A percentile compares a stretch with the other conserved stretches of the same genome.
Evolutionary conservation across 2,797 vertebrate species (phyloP).

Genomic region (Halcyon badia): DNA sequence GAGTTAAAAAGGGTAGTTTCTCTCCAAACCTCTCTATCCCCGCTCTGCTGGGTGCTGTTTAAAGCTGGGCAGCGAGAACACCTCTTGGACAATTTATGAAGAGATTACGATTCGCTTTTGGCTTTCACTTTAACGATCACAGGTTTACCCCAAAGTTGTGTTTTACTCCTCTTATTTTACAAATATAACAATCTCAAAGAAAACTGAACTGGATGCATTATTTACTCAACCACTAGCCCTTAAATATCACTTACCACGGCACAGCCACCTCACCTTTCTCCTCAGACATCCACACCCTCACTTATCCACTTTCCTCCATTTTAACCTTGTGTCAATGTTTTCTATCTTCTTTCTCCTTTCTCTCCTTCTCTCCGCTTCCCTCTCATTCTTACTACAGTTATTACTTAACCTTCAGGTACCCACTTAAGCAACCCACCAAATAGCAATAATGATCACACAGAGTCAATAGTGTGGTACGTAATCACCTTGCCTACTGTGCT

Average conservation of each 20-base stretch:
- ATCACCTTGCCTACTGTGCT: slow-evolving; percentile 79
- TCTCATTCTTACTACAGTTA: slow-evolving; percentile 68
- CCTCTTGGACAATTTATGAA: neutral
- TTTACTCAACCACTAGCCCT: slow-evolving; percentile 49
- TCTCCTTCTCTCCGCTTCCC: slow-evolving; percentile 34
- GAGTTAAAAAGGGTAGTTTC: neutral
- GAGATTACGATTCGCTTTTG: neutral
- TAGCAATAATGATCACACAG: slow-evolving; percentile 73
- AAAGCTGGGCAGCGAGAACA: neutral
- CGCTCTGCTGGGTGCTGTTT: neutral
- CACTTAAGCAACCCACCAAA: slow-evolving; percentile 79
- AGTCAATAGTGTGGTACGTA: slow-evolving; percentile 75
- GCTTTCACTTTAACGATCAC: neutral
- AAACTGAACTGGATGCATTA: slow-evolving; percentile 14
- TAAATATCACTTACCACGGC: slow-evolving; percentile 63
- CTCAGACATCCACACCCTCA: slow-evolving; percentile 61
- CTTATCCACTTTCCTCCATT: slow-evolving; percentile 72
- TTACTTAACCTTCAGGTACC: slow-evolving; percentile 80
- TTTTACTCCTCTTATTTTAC: neutral
- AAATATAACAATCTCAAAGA: slow-evolving; percentile 16
- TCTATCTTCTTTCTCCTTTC: slow-evolving; percentile 57
- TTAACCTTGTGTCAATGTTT: slow-evolving; percentile 74
- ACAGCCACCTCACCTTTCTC: slow-evolving; percentile 67
- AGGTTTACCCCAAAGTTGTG: neutral
- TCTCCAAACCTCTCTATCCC: neutral